Percentiles rank a stretch among this genome's conserved stretches.
These are phyloP conservation scores for Coregonus sp. DNA, from an alignment of 2,797 vertebrate genomes.

Conservation along the genomic window DNA sequence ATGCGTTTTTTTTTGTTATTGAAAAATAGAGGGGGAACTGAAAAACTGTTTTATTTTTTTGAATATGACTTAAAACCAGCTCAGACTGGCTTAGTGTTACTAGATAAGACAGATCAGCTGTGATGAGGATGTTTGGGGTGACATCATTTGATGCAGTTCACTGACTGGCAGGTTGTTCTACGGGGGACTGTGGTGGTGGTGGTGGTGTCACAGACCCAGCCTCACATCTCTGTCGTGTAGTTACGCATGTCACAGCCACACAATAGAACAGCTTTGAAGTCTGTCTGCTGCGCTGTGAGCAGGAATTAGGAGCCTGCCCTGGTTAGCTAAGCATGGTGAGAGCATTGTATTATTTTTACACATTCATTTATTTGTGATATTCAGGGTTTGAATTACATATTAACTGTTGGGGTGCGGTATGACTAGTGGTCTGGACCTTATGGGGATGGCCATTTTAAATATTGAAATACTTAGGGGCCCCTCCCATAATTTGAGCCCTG, in stretches of 20 bases:
- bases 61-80: constrained; percentile 8
- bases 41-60: constrained; percentile 42
- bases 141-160: constrained; percentile 25
- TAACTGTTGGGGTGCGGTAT: neutral
- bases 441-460: constrained; percentile 3
- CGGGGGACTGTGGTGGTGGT: constrained; percentile 50
- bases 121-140: constrained; percentile 20
- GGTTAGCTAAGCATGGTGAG: too few relatives aligned
- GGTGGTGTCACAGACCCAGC: constrained; percentile 44
- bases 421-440: neutral
- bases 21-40: constrained; percentile 15
- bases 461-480: neutral
- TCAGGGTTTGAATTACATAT: neutral
- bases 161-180: constrained; percentile 41
- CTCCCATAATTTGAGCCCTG: neutral
- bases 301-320: constrained; percentile 8
- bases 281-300: constrained; percentile 25
- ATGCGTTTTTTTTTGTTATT: neutral
- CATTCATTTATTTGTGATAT: neutral
- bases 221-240: constrained; percentile 47
- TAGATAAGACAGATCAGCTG: constrained; percentile 9
- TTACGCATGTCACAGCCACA: constrained; percentile 39
- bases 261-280: constrained; percentile 37
- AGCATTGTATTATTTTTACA: neutral
- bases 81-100: constrained; percentile 13